phyloP scores from a whole-genome alignment of 2,888 invertebrate species.

The Marronus borbonicus region DNA sequence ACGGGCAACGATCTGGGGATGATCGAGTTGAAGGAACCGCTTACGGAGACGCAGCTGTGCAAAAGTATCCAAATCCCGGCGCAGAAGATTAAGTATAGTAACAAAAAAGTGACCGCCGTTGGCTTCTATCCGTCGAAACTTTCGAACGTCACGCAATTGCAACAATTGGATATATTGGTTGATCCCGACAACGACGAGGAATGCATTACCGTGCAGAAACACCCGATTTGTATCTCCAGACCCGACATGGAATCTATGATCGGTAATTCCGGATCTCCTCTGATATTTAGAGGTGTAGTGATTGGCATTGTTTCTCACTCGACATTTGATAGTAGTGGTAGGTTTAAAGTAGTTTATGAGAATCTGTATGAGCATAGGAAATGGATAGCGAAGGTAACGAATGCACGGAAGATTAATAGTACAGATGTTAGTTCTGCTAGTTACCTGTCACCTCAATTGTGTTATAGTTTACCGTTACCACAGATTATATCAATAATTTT shows the following conservation, averaged over 20 bases:
- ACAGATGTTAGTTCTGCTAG: too few species aligned
- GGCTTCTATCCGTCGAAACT: background rate
- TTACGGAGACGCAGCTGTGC: background rate
- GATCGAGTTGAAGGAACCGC: background rate
- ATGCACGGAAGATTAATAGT: too few species aligned
- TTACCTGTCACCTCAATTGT: too few species aligned
- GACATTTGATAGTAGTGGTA: background rate
- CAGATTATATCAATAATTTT: too few species aligned
- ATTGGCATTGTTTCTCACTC: slow-evolving; percentile 1
- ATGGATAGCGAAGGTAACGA: background rate
- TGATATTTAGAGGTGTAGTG: background rate
- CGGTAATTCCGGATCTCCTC: background rate
- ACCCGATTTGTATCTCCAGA: background rate
- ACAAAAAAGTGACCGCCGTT: background rate
- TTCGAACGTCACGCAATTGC: background rate
- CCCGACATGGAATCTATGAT: background rate
- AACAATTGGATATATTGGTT: background rate
- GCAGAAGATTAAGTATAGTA: background rate
- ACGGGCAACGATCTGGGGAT: background rate
- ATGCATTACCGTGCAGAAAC: background rate
- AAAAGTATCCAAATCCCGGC: background rate
- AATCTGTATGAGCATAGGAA: background rate
- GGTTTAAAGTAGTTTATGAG: background rate
- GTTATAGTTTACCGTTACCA: too few species aligned
- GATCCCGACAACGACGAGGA: background rate